Base-by-base conservation (phyloP, 2,113 vertebrate species). In the Psammodynastes pulverulentus region DNA sequence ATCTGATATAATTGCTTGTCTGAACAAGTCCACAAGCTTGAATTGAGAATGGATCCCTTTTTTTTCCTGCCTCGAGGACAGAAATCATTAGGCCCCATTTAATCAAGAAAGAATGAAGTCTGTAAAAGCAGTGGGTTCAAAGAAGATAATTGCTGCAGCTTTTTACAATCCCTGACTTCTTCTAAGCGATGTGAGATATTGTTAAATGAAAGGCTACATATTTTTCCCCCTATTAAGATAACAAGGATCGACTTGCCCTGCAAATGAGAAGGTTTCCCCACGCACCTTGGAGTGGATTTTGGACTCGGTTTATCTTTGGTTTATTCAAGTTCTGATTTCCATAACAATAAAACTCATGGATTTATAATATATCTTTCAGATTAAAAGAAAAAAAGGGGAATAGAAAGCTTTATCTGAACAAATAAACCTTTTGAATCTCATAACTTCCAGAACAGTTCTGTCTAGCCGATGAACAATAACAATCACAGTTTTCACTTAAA, bases 71-170 rank as follows among this genome's bases (percentile, higher is more conserved):
- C 88, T 52, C 89, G 39, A 90, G 93, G 95, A 91, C 89, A 94
- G 88, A 91, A 92, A 49, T 94, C 62, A 93, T 93, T 96, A 88
- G 92, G 43, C 93, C 93, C 95, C 88, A 95, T 95, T 95, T 94
- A 92, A 96, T 95, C 95, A 94, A 48, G 93, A 90, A 95, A 93
- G 92, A 93, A 95, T 88, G 95, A 93, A 91, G 87, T 92, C 93
- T 51, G 91, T 49, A 95, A 93, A 15, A 94, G 56, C 92, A 91
- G 84, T 52, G 90, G 90, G 43, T 93, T 93, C n/a, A 96, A 93
- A 92, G 39, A 88, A 93, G 94, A 84, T 88, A 84, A 93, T 88
- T 87, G 23, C 72, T n/a, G 90, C 89, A 45, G 91, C 54, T 94
- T 91, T 93, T 51, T 23, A 0, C 2, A 84, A 91, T 9, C 84